Evolutionary conservation across 1,140 invertebrate genomes (phyloP), one percentile per base, ranked within the genome.

Genomic region (Lordiphosa clarofinis): DNA sequence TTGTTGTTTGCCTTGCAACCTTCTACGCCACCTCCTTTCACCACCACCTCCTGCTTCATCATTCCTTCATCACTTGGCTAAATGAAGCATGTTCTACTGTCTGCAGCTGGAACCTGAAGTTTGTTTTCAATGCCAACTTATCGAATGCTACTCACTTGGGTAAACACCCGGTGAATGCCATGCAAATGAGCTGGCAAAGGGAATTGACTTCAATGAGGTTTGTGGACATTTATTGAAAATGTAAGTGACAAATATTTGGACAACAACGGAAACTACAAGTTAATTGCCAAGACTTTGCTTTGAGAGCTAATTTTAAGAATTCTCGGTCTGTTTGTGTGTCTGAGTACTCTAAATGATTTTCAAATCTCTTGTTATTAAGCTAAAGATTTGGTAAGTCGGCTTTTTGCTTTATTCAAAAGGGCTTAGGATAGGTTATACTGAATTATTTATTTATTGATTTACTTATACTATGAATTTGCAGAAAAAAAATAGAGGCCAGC

Each of bases 221-320:
- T 44, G 43, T 28, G 66, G 49, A 72, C 72, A 81, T 82, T 81
- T 81, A 81, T 81, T 81, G 75, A 81, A 81, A 82, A 68, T 72
- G 76, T 61, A 82, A 76, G 75, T 81, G 75, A 31, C 76, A 35
- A 81, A 81, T 82, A 81, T 81, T 81, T 81, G 72, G 54, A 74
- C 59, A 82, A 68, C 57, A 72, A 68, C 64, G 8, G 9, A 9
- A 46, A 33, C 24, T 31, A 8, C 5, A 31, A 31, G 5, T 8
- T 8, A 31, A 39, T 8, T 12, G 12, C 13, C 12, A 8, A 40
- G 21, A 24, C 21, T 5, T 24, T 24, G 21, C 21, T 24, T 24
- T 24, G 21, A 24, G 19, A 19, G 19, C 19, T 19, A 19, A 19
- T 19, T 19, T 19, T 1, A 19, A 19, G 19, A 19, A 19, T 19